These are phyloP conservation scores for Drosophila melanosoma DNA, from an alignment of 2,888 invertebrate species.

Conservation along the genomic window DNA sequence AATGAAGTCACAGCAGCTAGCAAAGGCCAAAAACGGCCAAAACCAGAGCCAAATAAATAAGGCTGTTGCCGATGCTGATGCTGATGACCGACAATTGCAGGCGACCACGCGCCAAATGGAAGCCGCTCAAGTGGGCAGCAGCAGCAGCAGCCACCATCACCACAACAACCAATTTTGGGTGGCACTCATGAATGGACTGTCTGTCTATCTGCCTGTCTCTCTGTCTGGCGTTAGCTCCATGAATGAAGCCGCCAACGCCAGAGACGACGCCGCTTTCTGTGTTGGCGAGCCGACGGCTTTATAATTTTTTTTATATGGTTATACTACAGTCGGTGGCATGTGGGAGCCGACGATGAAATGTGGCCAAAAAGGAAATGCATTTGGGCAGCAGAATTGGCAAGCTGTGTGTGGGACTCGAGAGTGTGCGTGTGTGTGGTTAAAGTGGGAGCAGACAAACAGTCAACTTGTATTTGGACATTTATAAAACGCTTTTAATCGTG, in stretches of 20 bases:
- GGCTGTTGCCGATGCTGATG: slow-evolving; percentile 16
- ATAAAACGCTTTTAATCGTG: slow-evolving; percentile 32
- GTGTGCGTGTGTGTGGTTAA: slow-evolving; percentile 44
- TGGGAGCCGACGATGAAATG: slow-evolving; percentile 67
- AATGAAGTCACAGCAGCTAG: slow-evolving; percentile 59
- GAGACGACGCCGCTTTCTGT: slow-evolving; percentile 49
- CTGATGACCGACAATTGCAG: slow-evolving; percentile 79
- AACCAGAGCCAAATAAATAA: slow-evolving; percentile 40
- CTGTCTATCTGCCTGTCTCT: slow-evolving; percentile 10
- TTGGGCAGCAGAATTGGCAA: slow-evolving; percentile 66
- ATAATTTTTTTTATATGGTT: slow-evolving; percentile 27
- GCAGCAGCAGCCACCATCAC: neutral
- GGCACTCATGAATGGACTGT: slow-evolving; percentile 62
- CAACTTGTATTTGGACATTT: slow-evolving; percentile 39
- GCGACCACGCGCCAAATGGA: slow-evolving; percentile 77
- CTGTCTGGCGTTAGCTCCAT: slow-evolving; percentile 43
- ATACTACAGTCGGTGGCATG: slow-evolving; percentile 47
- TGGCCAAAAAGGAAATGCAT: slow-evolving; percentile 82
- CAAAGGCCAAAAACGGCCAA: slow-evolving; percentile 56
- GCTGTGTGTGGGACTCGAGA: slow-evolving; percentile 51
- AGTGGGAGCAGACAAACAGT: slow-evolving; percentile 51
- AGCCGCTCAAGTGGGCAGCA: slow-evolving; percentile 68
- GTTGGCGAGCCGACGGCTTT: slow-evolving; percentile 74
- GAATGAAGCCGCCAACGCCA: slow-evolving; percentile 69
- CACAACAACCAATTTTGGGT: slow-evolving; percentile 68